A percentile compares a stretch with the other conserved stretches of the same genome.
Conservation (phyloP, 1,140 invertebrate species). For the Reticulitermes speratus region DNA sequence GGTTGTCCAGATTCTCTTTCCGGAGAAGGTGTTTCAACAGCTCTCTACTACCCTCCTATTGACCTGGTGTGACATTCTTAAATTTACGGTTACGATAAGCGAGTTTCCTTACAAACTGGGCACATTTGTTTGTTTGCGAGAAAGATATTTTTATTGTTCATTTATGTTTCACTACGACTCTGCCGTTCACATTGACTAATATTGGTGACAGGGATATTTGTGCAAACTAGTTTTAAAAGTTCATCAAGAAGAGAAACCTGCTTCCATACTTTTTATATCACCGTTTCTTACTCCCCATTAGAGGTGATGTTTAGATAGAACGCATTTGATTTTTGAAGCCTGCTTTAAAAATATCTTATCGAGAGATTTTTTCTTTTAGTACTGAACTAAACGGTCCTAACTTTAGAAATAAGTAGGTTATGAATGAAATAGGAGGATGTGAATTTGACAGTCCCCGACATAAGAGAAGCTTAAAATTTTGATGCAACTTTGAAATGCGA, state of each 20-base stretch:
- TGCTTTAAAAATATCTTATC: neutral
- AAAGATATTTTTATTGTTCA: neutral
- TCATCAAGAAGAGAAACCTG: neutral
- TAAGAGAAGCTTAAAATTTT: neutral
- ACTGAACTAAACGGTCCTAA: neutral
- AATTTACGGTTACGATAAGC: neutral
- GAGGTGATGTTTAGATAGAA: neutral
- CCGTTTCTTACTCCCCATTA: neutral
- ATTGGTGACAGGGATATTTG: neutral
- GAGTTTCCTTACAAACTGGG: neutral
- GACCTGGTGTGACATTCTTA: neutral
- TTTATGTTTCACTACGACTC: neutral
- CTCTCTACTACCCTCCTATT: too few species aligned
- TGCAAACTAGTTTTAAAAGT: neutral
- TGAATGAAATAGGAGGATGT: neutral
- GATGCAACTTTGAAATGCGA: neutral
- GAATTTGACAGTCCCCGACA: neutral
- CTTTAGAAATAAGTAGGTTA: neutral
- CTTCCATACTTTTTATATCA: neutral
- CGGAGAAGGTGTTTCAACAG: too few species aligned
- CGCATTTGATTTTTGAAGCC: neutral
- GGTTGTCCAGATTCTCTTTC: too few species aligned
- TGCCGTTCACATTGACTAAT: neutral
- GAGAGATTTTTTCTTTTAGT: neutral
- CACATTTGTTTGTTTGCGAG: neutral